Conservation (phyloP, 23 tunicate species). For the Halocynthia aurantium region DNA sequence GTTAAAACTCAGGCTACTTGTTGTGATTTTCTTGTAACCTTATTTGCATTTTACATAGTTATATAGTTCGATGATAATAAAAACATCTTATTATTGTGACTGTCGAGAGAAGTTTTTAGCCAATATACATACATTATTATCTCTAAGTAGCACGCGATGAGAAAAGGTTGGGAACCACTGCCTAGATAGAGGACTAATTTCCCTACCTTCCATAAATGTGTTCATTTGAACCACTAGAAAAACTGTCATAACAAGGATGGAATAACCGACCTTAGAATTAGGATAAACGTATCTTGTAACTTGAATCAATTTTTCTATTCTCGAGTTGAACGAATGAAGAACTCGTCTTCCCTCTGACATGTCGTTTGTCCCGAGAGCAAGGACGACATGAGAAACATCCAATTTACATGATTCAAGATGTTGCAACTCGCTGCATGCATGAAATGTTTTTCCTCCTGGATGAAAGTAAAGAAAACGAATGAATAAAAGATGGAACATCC, state of each 20-base stretch:
- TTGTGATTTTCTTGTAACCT: too few species aligned
- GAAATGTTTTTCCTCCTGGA: constrained; percentile 12
- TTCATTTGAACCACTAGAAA: not conserved
- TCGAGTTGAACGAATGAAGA: not conserved
- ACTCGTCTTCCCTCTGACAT: constrained; percentile 3
- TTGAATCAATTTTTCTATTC: constrained; percentile 1
- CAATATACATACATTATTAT: too few species aligned
- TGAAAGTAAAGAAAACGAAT: not conserved
- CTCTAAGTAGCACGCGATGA: too few species aligned
- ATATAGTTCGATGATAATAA: too few species aligned
- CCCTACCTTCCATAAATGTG: not conserved
- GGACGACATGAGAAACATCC: not conserved
- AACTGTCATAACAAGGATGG: not conserved
- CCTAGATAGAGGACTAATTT: too few species aligned
- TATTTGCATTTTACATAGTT: too few species aligned
- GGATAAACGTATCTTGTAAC: not conserved
- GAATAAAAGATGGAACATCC: too few species aligned
- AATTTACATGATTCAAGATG: not conserved
- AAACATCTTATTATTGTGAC: too few species aligned
- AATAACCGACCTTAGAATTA: not conserved
- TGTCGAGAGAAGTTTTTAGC: too few species aligned
- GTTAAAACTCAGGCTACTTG: too few species aligned
- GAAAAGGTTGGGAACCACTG: too few species aligned
- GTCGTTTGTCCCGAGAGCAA: constrained; percentile 6
- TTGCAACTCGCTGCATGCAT: constrained; percentile 5